Evolutionary conservation across 2,113 vertebrate species (phyloP), one percentile per base, ranked within the genome.

Genomic region (Pollachius pollachius): DNA sequence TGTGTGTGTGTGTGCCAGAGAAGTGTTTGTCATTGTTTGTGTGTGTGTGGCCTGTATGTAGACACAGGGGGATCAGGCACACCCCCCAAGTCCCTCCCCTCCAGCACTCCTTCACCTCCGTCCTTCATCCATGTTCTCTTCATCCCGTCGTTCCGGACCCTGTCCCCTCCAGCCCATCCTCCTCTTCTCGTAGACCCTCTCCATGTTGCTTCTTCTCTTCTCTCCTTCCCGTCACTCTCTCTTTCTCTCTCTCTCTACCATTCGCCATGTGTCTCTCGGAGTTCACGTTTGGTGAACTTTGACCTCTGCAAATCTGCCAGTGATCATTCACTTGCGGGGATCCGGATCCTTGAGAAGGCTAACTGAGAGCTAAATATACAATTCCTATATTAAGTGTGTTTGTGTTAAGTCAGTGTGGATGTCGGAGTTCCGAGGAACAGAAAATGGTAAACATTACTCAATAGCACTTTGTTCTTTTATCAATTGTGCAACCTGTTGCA

Each of bases 21-120:
- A n/a, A 48, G 34, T 65, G 61, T 63, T 34, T 12, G 23, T 64
- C 13, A 48, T 18, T 65, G 61, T 63, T 34, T 12, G 23, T 64
- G 58, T 30, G 65, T 63, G 78, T 63, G 74, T 69, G 78, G 74
- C 27, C 64, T 2, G 34, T 54, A 16, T 16, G 15, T n/a, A 57
- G 54, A 16, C 54, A 17, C 16, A 17, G 54, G 54, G 54, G 54
- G 54, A 57, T 17, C 3, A 5, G n/a, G 15, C 54, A 57, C 54
- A 57, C 54, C 54, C 5, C 16, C 54, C 54, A 57, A 57, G 54
- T n/a, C 54, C 6, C 17, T 17, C 15, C 16, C n/a, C 54, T 13
- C 16, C n/a, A 57, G 17, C 54, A 57, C 54, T 57, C 54, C 54
- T n/a, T 57, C 54, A 16, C n/a, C 54, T 57, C n/a, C 54, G 15